These are phyloP conservation scores for Drosophila leontia DNA, from an alignment of 1,140 invertebrate species.

Conservation along the genomic window DNA sequence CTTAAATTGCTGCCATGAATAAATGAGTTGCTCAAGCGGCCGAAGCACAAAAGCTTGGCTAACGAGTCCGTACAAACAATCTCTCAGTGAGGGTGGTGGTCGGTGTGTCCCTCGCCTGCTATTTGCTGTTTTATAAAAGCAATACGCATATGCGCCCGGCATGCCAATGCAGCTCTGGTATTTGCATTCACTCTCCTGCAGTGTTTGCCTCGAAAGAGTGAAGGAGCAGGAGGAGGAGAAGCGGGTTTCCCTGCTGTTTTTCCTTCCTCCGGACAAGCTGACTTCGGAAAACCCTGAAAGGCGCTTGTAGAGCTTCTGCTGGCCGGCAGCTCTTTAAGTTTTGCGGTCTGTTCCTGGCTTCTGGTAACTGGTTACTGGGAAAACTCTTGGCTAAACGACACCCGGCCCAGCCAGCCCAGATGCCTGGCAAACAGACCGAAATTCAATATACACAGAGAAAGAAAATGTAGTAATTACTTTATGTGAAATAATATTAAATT, in stretches of 20 bases:
- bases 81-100: constrained; percentile 9
- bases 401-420: constrained; percentile 34
- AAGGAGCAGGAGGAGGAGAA: constrained; percentile 1
- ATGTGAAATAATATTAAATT: not conserved
- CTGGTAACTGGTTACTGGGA: constrained; percentile 6
- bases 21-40: constrained; percentile 38
- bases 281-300: constrained; percentile 64
- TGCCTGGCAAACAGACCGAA: constrained; percentile 10
- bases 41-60: constrained; percentile 41
- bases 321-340: constrained; percentile 73
- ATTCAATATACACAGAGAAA: constrained; percentile 4
- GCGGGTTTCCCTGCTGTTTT: not conserved
- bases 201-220: constrained; percentile 52
- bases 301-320: constrained; percentile 63
- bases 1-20: constrained; percentile 60
- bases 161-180: constrained; percentile 58
- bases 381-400: constrained; percentile 62
- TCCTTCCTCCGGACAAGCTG: constrained; percentile 8
- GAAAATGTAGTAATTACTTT: not conserved
- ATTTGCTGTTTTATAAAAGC: constrained; percentile 77
- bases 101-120: constrained; percentile 24
- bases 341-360: constrained; percentile 43
- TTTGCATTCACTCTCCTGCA: constrained; percentile 76
- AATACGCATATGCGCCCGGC: constrained; percentile 67
- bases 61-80: constrained; percentile 59